Percentiles rank a stretch among this genome's conserved stretches.
Evolutionary conservation across 30 jellyfish, hydroid and myxozoan genomes (phyloP).

Genomic region (Cassiopea andromeda): DNA sequence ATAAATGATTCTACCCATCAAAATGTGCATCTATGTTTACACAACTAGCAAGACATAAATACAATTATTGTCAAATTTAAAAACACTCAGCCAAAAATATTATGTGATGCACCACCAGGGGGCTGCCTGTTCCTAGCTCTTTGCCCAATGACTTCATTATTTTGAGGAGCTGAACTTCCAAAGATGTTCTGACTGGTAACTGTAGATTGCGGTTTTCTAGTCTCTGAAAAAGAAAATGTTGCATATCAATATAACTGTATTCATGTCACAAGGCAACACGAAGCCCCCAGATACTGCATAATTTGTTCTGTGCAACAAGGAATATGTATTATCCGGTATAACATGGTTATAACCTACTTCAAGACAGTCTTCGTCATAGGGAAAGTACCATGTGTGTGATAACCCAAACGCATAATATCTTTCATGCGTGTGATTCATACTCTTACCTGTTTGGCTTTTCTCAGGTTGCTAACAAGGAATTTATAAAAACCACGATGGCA

Average conservation of each 20-base stretch:
- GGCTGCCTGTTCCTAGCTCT: constrained; percentile 80
- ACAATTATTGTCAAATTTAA: not conserved
- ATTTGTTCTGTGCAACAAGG: no score
- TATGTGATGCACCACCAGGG: constrained; percentile 88
- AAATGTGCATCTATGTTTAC: not conserved
- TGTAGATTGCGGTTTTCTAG: constrained; percentile 36
- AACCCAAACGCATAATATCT: no score
- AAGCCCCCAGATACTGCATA: no score
- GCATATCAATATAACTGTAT: not conserved
- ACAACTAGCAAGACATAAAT: not conserved
- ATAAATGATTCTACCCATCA: not conserved
- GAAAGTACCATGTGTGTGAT: no score
- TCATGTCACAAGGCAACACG: not conserved
- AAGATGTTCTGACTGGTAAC: constrained; percentile 36
- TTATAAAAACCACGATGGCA: no score
- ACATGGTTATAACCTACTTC: no score
- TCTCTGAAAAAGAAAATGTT: not conserved
- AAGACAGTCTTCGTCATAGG: no score
- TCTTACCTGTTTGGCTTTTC: no score
- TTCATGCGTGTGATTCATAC: no score
- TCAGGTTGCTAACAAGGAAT: no score
- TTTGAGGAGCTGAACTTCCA: constrained; percentile 38
- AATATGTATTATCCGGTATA: no score
- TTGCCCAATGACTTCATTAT: constrained; percentile 60
- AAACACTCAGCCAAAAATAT: constrained; percentile 53